These are phyloP conservation scores for Zaprionus lachaisei DNA, from an alignment of 1,140 invertebrate species.

Conservation along the genomic window DNA sequence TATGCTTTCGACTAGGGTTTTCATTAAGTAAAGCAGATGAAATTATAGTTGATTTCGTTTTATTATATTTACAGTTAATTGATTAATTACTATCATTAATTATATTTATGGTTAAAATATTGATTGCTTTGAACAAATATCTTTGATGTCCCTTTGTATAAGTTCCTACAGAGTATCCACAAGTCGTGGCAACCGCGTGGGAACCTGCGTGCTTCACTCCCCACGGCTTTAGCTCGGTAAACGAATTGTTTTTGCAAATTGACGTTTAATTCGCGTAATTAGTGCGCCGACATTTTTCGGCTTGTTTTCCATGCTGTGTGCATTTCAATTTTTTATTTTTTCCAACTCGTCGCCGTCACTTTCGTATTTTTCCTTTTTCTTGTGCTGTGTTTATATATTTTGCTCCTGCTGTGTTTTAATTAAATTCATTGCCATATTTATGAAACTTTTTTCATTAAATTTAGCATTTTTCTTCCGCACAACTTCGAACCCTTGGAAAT, in stretches of 20 bases:
- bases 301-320: constrained; percentile 47
- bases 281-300: constrained; percentile 78
- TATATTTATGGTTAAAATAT: no score
- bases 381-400: constrained; percentile 23
- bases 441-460: constrained; percentile 83
- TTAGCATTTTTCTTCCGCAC: constrained; percentile 65
- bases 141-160: neutral
- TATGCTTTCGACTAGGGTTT: neutral
- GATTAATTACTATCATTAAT: no score
- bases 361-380: constrained; percentile 36
- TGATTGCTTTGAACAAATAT: no score
- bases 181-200: neutral
- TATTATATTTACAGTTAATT: no score
- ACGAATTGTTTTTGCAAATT: constrained; percentile 82
- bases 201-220: neutral
- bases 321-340: constrained; percentile 31
- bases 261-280: constrained; percentile 81
- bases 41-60: no score
- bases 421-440: constrained; percentile 83
- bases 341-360: constrained; percentile 43
- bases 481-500: constrained; percentile 58
- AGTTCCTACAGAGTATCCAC: constrained; percentile 6
- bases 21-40: no score
- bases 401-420: constrained; percentile 67
- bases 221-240: constrained; percentile 34